Base-by-base conservation (phyloP, 1,140 invertebrate species). In the Eumeta japonica region DNA sequence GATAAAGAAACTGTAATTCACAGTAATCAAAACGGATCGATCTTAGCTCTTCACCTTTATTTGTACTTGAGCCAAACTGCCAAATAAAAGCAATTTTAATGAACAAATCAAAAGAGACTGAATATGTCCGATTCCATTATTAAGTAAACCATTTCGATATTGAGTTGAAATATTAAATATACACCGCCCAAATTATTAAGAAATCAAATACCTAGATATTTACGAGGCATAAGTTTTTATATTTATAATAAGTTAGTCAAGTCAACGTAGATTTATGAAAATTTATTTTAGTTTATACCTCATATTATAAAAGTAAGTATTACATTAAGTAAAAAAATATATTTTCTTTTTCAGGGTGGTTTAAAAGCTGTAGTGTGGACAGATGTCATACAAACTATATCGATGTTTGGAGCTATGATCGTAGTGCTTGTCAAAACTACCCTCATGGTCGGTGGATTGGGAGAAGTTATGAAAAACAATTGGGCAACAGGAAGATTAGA, bases 331-430 rank as follows among this genome's bases (percentile, higher is more conserved):
- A n/a, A n/a, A n/a, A n/a, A n/a, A n/a, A 13, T 35, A 34, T 9
- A 27, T 39, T 37, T 36, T 41, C 45, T 46, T 34, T 77, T 79
- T 50, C 43, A 93, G 90, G 92, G 93, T 43, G 93, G 93, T 9
- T 79, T 97, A 29, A 91, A 91, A 75, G 92, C 92, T 3, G 93
- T 96, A 1, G 88, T 97, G 10, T 92, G 90, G 91, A 94, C 93
- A 0, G 93, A 97, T 66, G 86, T 90, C 1, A 85, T 96, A 41
- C 93, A 96, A 72, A 84, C 87, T 0, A 55, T 88, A 4, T 76
- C 95, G 1, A 94, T 96, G 87, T 85, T 90, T 29, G 83, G 82
- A 0, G 86, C 91, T 3, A 85, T 95, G 76, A 49, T 94, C 0
- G 67, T 91, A 33, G 83, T 95, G 3, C 66, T 87, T 1, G 65